Conservation (phyloP, 2,888 invertebrate species). For the Orchestes rusci region DNA sequence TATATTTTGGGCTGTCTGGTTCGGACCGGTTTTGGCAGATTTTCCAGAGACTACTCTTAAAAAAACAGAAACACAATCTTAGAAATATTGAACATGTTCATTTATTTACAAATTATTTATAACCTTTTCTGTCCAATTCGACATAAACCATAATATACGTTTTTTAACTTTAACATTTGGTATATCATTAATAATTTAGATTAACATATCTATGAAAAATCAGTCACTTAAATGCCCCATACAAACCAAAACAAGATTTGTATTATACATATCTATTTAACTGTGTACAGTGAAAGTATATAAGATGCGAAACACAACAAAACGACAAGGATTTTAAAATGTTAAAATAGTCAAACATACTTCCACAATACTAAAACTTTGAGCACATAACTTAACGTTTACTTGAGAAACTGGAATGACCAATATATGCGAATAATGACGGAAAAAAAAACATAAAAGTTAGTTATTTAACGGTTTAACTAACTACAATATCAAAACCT, state of each 20-base stretch:
- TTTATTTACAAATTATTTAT: conserved; percentile 21
- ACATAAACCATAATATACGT: conserved; percentile 14
- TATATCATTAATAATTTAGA: conserved; percentile 20
- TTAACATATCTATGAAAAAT: conserved; percentile 18
- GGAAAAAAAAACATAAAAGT: no score
- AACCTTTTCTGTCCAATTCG: conserved; percentile 12
- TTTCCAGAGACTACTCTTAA: no score
- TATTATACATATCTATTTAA: conserved; percentile 9
- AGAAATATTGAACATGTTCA: conserved; percentile 19
- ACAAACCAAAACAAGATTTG: conserved; percentile 12
- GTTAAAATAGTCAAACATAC: no score
- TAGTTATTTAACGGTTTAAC: no score
- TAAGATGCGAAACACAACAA: conserved; percentile 2
- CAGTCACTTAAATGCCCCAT: conserved; percentile 19
- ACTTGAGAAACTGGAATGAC: no score
- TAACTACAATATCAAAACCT: no score
- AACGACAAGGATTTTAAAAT: no score
- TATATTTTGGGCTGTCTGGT: no score
- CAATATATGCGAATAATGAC: no score
- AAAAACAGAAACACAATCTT: conserved; percentile 27
- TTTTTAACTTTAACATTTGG: conserved; percentile 18
- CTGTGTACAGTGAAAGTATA: conserved; percentile 15
- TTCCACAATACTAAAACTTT: no score
- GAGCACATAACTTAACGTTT: no score
- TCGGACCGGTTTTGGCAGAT: no score